These are phyloP conservation scores for Chalcosyrphus nemorum DNA, from an alignment of 2,888 invertebrate species.

Conservation along the genomic window DNA sequence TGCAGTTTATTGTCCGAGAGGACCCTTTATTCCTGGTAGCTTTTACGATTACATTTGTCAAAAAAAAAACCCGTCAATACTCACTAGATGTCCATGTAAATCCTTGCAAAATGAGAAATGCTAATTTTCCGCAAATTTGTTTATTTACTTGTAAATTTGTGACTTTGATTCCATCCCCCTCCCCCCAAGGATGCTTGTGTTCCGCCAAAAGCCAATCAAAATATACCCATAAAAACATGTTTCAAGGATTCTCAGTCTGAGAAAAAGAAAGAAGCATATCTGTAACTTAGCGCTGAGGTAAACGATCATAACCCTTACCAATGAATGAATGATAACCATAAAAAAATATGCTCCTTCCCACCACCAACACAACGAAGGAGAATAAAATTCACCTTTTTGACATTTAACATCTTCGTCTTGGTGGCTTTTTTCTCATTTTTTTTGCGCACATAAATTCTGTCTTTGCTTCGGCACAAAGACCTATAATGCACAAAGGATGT, in stretches of 20 bases:
- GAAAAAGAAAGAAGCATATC: slow-evolving; percentile 10
- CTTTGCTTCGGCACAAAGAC: slow-evolving; percentile 14
- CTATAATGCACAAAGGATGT: slow-evolving; percentile 68
- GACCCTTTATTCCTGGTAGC: background rate
- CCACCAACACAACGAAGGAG: background rate
- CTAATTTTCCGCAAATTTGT: slow-evolving; percentile 46
- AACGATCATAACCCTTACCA: slow-evolving; percentile 72
- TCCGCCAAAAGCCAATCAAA: background rate
- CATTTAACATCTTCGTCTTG: slow-evolving; percentile 49
- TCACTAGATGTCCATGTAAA: background rate
- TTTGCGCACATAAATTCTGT: slow-evolving; percentile 52
- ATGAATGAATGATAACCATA: slow-evolving; percentile 63
- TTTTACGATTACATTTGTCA: slow-evolving; percentile 16
- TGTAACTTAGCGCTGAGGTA: slow-evolving; percentile 59
- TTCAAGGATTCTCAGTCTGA: slow-evolving; percentile 33
- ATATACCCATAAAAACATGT: slow-evolving; percentile 50
- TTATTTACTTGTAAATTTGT: slow-evolving; percentile 52
- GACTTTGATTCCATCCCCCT: slow-evolving; percentile 28
- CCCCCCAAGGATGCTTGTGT: no score
- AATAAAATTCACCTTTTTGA: slow-evolving; percentile 14
- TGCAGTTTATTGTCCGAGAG: background rate
- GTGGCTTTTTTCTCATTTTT: slow-evolving; percentile 4
- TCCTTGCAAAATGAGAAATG: slow-evolving; percentile 8
- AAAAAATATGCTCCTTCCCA: slow-evolving; percentile 62
- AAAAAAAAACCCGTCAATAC: background rate